Evolutionary conservation across 2,797 vertebrate species (phyloP).

Genomic region (Rhadinocentrus ornatus): DNA sequence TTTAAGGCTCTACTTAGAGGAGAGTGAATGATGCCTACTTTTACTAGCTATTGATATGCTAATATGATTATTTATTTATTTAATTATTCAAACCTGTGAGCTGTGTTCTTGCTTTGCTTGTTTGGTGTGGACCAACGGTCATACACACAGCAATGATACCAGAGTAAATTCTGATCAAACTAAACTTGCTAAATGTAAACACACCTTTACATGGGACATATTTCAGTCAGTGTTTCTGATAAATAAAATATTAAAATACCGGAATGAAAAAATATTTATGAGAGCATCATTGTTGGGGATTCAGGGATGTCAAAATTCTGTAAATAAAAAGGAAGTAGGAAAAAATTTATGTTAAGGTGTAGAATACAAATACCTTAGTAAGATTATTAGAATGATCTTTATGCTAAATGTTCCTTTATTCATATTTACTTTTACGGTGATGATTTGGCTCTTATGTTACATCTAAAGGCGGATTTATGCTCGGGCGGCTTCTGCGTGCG

Average conservation of each 20-base stretch:
- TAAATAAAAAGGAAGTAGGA: not conserved
- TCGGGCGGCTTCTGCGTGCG: too few species aligned
- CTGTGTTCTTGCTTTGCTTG: too few species aligned
- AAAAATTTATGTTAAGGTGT: too few species aligned
- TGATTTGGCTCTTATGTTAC: not conserved
- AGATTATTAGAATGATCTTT: too few species aligned
- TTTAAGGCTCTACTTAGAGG: too few species aligned
- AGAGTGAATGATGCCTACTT: too few species aligned
- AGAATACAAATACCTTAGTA: too few species aligned
- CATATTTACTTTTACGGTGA: not conserved
- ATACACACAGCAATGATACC: not conserved
- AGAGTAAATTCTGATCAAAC: not conserved
- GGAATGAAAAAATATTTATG: not conserved
- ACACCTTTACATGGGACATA: not conserved
- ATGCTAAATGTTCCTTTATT: not conserved
- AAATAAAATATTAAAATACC: not conserved
- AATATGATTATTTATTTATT: not conserved
- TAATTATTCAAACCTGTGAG: not conserved
- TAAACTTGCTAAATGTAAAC: not conserved
- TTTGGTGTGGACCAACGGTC: too few species aligned
- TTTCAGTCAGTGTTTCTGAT: not conserved
- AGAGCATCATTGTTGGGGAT: not conserved
- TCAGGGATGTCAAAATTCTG: not conserved
- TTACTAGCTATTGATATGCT: not conserved
- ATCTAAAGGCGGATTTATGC: too few species aligned